These are phyloP conservation scores for Nomia melanderi DNA, from an alignment of 1,140 invertebrate species.

Conservation along the genomic window DNA sequence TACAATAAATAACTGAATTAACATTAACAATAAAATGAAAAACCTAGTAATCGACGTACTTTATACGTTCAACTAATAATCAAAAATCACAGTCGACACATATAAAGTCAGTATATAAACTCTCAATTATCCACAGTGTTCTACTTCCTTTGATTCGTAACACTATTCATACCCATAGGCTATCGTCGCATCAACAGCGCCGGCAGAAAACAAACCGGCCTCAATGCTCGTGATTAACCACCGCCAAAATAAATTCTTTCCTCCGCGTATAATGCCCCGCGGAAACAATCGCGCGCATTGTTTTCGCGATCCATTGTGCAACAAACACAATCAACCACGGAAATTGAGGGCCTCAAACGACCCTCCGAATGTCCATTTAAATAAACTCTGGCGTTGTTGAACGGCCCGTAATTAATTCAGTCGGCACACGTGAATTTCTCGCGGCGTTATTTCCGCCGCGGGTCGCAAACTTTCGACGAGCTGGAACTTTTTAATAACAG, in stretches of 20 bases:
- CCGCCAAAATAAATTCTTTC: slow-evolving; percentile 18
- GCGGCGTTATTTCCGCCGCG: slow-evolving; percentile 43
- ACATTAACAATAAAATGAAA: no score
- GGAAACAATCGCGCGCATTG: slow-evolving; percentile 7
- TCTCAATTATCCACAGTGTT: not conserved
- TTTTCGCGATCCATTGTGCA: not conserved
- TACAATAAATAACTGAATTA: no score
- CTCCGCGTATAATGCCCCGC: no score
- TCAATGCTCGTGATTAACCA: not conserved
- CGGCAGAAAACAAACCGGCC: not conserved
- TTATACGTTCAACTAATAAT: no score
- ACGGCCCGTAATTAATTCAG: slow-evolving; percentile 13
- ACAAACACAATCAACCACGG: not conserved
- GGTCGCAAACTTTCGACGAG: slow-evolving; percentile 6
- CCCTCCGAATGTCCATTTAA: not conserved
- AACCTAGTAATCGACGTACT: no score
- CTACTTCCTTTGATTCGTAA: not conserved
- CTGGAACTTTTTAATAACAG: slow-evolving; percentile 53
- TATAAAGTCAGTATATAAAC: no score
- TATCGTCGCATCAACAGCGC: not conserved
- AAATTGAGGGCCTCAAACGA: not conserved
- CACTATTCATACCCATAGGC: not conserved
- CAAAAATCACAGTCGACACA: no score
- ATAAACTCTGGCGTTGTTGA: not conserved
- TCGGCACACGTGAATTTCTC: not conserved